Base-by-base conservation (phyloP, 1,140 invertebrate genomes). In the Catajapyx aquilonaris region DNA sequence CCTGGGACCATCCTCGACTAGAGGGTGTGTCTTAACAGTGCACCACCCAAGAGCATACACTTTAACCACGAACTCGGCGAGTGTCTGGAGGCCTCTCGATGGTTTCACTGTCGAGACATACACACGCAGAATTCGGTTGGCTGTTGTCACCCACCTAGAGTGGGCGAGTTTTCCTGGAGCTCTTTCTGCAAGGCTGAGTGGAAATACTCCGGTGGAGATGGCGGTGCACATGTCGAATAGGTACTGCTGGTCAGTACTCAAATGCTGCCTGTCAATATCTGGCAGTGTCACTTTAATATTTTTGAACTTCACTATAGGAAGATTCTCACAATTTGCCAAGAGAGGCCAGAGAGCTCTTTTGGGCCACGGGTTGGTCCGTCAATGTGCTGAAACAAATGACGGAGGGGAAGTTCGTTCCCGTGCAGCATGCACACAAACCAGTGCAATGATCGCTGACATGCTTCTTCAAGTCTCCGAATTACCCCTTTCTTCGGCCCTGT, bases 161-260 rank as follows among this genome's bases (percentile, higher is more conserved):
- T 34, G 33, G 18, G 33, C 17, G n/a, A 34, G 20, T 19, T 34
- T 34, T 19, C 33, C 33, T 34, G 33, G 33, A 34, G n/a, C 18
- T 17, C 33, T 28, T 28, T 28, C 13, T 28, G 23, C 23, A 7
- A 28, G 23, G 13, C 7, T 28, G 7, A 28, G 23, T 9, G 7
- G 7, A 28, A 7, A 28, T 28, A 9, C 23, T 9, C 23, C 23
- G 7, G 23, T 9, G 13, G 13, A 9, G 23, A 28, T 13, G 23
- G 7, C 23, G 7, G 7, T 28, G 23, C 23, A 28, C 7, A 28
- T 28, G 23, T 28, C 23, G 13, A 28, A 13, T 9, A 28, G 23
- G 13, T 28, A 28, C 13, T 28, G 23, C 13, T 28, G 23, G 13
- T 28, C 23, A 9, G 23, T 28, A 28, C 23, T 28, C 23, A 28